phyloP scores from a whole-genome alignment of 1,140 invertebrate species.

The Dysdera silvatica region DNA sequence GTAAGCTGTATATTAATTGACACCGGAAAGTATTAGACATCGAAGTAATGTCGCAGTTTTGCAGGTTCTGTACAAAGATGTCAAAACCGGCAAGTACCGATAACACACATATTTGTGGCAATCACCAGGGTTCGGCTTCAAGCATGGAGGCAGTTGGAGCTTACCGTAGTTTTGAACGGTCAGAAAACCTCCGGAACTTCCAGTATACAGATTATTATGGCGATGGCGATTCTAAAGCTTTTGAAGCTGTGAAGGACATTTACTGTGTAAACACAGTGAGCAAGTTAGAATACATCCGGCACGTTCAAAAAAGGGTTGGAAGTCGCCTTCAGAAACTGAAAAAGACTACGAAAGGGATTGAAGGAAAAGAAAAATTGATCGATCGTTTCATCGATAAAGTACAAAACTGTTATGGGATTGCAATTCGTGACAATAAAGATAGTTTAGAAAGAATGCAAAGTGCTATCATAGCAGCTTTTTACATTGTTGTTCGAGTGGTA shows the following conservation, averaged over 20 bases:
- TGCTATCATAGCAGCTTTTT: not conserved
- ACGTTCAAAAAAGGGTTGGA: not conserved
- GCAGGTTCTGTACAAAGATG: not conserved
- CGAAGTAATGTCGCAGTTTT: not conserved
- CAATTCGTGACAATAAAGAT: not conserved
- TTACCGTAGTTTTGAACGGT: slow-evolving; percentile 17
- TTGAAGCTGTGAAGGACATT: slow-evolving; percentile 19
- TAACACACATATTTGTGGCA: slow-evolving; percentile 1
- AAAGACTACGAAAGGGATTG: not conserved
- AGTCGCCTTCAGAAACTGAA: not conserved
- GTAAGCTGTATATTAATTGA: not conserved
- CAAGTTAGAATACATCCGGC: not conserved
- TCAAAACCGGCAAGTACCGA: no score
- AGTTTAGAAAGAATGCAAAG: not conserved
- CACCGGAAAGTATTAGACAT: slow-evolving; percentile 3
- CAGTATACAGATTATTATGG: not conserved
- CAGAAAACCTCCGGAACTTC: slow-evolving; percentile 11
- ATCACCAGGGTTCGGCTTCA: slow-evolving; percentile 20
- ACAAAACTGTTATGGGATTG: not conserved
- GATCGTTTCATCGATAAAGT: not conserved
- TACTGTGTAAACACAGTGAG: not conserved
- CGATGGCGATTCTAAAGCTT: slow-evolving; percentile 25
- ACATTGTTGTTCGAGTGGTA: not conserved
- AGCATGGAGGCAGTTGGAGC: slow-evolving; percentile 30
- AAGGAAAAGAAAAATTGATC: not conserved